A percentile compares a stretch with the other conserved stretches of the same genome.
These are phyloP conservation scores for Hemitrygon akajei DNA, from an alignment of 2,797 vertebrate genomes.

Conservation along the genomic window DNA sequence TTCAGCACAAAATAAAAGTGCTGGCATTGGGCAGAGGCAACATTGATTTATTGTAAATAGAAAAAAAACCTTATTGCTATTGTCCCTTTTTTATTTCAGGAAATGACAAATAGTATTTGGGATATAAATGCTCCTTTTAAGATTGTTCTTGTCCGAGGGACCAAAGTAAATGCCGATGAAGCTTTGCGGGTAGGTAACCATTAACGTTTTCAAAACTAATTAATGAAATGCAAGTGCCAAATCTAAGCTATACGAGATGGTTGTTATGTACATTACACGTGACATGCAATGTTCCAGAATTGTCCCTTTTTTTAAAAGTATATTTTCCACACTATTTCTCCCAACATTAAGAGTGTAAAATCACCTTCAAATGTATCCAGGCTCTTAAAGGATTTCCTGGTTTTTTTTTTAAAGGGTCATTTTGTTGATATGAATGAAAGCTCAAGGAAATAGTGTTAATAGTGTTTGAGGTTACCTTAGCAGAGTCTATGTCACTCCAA, in stretches of 20 bases:
- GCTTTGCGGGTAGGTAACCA: conserved; percentile 69
- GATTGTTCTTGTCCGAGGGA: conserved; percentile 79
- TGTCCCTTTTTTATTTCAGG: conserved; percentile 48
- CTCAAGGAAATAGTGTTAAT: not conserved
- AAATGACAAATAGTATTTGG: conserved; percentile 74
- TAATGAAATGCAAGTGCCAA: not conserved
- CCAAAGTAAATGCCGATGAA: conserved; percentile 93
- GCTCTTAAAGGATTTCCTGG: not conserved
- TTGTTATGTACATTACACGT: not conserved
- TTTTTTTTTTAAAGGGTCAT: not conserved
- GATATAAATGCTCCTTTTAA: conserved; percentile 73
- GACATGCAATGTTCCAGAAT: not conserved
- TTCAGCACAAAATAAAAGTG: not conserved
- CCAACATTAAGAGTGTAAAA: not conserved
- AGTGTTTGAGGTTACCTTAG: too few relatives aligned
- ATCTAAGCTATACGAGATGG: not conserved
- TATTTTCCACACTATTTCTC: not conserved
- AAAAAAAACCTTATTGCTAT: conserved; percentile 25
- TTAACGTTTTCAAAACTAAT: not conserved
- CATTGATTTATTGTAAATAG: not conserved
- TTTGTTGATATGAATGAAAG: not conserved
- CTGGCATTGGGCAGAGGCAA: too few relatives aligned
- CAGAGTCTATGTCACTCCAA: too few relatives aligned
- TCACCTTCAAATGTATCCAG: not conserved
- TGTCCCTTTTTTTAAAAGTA: not conserved